These are phyloP conservation scores for Macrostomum lignano DNA, from an alignment of 1,140 invertebrate genomes.

Conservation along the genomic window DNA sequence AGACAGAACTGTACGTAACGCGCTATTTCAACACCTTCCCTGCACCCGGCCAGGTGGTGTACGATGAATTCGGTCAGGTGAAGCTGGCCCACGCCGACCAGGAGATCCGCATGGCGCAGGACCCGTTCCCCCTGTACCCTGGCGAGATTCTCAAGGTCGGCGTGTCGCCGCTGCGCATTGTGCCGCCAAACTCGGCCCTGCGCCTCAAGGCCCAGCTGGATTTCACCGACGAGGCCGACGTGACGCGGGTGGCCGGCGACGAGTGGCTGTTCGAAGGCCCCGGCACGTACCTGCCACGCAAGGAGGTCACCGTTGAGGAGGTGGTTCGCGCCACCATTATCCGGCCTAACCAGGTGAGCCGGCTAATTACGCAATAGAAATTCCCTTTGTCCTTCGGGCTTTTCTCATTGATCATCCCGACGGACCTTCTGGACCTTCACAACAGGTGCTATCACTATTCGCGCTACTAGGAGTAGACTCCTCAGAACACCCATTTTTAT, in stretches of 20 bases:
- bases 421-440: too few relatives aligned
- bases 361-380: too few relatives aligned
- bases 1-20: too few relatives aligned
- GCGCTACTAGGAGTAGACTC: too few relatives aligned
- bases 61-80: constrained; percentile 24
- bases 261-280: constrained; percentile 17
- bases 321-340: constrained; percentile 26
- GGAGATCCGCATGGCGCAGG: constrained; percentile 30
- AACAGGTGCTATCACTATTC: too few relatives aligned
- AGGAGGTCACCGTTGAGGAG: constrained; percentile 28
- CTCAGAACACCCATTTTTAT: too few relatives aligned
- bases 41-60: constrained; percentile 8
- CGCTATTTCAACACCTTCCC: too few relatives aligned
- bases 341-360: too few relatives aligned
- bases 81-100: constrained; percentile 28
- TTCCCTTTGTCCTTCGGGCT: too few relatives aligned
- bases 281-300: constrained; percentile 31
- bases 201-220: constrained; percentile 23
- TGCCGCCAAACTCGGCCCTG: constrained; percentile 27
- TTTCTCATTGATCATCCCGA: too few relatives aligned
- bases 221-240: constrained; percentile 23
- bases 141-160: constrained; percentile 27
- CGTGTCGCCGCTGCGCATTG: constrained; percentile 27
- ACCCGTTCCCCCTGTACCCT: constrained; percentile 33
- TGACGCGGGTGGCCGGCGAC: constrained; percentile 28